phyloP scores from a whole-genome alignment of 2,888 invertebrate species.

The Metallyticus violacea region DNA sequence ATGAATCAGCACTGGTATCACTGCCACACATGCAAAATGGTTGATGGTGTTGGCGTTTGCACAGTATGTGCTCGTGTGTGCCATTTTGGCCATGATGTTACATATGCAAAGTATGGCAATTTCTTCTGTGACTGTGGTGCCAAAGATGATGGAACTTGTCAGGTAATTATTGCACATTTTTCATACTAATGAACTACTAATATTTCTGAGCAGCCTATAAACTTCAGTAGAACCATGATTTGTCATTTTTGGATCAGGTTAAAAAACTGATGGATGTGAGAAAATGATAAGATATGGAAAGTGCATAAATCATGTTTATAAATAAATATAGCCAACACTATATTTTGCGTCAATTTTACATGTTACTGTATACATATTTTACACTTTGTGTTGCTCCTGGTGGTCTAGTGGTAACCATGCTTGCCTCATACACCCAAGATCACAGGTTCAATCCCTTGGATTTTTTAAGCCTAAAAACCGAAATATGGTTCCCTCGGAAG shows the following conservation, averaged over 20 bases:
- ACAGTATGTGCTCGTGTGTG: constrained; percentile 96
- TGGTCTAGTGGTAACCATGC: no score
- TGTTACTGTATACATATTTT: no score
- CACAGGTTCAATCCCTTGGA: no score
- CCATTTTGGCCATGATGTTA: constrained; percentile 93
- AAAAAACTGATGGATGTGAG: neutral
- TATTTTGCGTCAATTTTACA: no score
- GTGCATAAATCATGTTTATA: neutral
- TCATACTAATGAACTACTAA: neutral
- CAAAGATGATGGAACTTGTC: constrained; percentile 81
- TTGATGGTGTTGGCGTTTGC: constrained; percentile 97
- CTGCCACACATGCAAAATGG: constrained; percentile 98
- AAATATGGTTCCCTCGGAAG: no score
- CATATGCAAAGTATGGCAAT: constrained; percentile 96
- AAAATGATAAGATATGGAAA: no score
- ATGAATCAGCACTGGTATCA: constrained; percentile 99
- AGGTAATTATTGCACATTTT: constrained; percentile 45
- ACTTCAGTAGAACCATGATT: neutral
- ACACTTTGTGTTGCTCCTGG: no score
- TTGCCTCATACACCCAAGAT: no score
- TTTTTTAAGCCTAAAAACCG: no score
- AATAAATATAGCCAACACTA: no score
- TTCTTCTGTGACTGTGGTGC: constrained; percentile 99
- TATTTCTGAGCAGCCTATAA: no score
- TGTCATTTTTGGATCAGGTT: neutral